Conservation (phyloP, 2,888 invertebrate species). For the Sipha maydis region DNA sequence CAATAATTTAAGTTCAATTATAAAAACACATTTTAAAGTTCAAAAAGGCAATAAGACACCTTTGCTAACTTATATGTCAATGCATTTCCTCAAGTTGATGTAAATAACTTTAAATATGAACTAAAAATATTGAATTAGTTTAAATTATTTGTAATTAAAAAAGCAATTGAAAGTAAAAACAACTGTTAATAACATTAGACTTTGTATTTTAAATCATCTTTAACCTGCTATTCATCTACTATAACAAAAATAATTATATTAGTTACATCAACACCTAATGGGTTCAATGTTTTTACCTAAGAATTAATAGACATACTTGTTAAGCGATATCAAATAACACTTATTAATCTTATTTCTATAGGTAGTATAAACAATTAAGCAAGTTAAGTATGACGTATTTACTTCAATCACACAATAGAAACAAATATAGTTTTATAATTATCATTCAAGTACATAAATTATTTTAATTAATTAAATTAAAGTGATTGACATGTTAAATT, state of each 20-base stretch:
- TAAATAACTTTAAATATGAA: neutral
- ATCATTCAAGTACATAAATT: neutral
- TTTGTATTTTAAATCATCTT: constrained; percentile 28
- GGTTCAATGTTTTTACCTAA: constrained; percentile 22
- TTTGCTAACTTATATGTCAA: neutral
- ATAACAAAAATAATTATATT: neutral
- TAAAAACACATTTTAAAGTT: neutral
- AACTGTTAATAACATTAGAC: constrained; percentile 15
- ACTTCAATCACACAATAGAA: neutral
- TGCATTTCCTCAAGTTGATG: neutral
- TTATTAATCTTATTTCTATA: constrained; percentile 4
- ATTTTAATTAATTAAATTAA: neutral
- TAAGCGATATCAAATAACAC: neutral
- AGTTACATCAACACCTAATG: constrained; percentile 1
- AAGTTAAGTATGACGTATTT: neutral
- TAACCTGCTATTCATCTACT: neutral
- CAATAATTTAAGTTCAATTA: neutral
- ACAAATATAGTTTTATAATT: neutral
- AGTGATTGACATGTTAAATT: neutral
- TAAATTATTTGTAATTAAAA: neutral
- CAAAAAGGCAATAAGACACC: neutral
- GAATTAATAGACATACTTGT: neutral
- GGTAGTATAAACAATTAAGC: neutral
- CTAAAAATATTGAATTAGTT: neutral
- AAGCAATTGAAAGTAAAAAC: neutral